Conservation (phyloP, 1,140 invertebrate species). For the Chrysomallon squamiferum region DNA sequence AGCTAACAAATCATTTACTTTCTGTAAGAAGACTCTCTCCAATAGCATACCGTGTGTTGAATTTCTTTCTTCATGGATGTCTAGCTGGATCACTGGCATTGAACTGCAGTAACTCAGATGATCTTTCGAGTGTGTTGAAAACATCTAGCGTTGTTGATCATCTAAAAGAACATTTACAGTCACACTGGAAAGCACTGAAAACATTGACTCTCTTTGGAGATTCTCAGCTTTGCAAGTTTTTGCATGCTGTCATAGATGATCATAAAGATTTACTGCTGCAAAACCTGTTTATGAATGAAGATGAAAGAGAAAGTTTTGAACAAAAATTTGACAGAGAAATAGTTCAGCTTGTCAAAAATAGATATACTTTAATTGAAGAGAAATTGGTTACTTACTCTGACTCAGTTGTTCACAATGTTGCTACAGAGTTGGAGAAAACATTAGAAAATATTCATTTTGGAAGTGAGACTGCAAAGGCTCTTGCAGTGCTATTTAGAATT, state of each 20-base stretch:
- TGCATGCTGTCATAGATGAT: not conserved
- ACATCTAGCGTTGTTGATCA: not conserved
- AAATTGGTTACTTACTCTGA: not conserved
- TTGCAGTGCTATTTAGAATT: not conserved
- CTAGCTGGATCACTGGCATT: not conserved
- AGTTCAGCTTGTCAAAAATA: not conserved
- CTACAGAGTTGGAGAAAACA: not conserved
- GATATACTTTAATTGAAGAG: not conserved
- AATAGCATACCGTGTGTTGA: not conserved
- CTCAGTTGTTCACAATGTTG: not conserved
- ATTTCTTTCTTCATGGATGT: not conserved
- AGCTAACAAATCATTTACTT: not conserved
- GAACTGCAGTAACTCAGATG: not conserved
- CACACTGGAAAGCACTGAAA: not conserved
- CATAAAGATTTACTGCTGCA: not conserved
- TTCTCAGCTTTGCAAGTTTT: not conserved
- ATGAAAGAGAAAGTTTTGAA: conserved; percentile 2
- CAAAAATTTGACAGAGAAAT: not conserved
- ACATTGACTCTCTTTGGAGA: not conserved
- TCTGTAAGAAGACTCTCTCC: not conserved
- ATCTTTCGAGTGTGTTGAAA: not conserved
- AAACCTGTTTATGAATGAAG: not conserved
- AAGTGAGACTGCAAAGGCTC: not conserved
- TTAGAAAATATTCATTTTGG: not conserved
- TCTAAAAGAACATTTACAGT: not conserved